Base-by-base conservation (phyloP, 2,113 vertebrate species). In the Larimichthys polyactis region DNA sequence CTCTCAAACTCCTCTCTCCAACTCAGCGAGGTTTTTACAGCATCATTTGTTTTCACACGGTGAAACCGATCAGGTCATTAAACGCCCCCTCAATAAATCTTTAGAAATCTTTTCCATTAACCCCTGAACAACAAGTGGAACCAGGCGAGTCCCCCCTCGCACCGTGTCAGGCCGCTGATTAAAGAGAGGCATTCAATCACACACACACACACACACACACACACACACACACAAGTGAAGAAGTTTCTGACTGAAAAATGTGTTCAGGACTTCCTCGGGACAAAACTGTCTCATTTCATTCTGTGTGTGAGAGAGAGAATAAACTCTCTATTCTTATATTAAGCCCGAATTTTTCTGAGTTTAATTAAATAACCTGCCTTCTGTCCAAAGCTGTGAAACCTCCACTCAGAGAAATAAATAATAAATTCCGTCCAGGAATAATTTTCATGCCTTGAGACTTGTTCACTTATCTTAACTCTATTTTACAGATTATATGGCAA, bases 21-120 rank as follows among this genome's bases (percentile, higher is more conserved):
- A 85, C 88, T 75, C 81, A 71, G 85, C 63, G 52, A 91, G 83
- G 81, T 92, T 91, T 91, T 92, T 92, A 92, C 90, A 62, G 88
- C 91, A 91, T 93, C 83, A 84, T 94, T 93, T 94, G 91, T 94
- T 95, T 92, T 90, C 90, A 93, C 90, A 82, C 82, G 91, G 85
- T 90, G 90, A 93, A 95, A 93, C 91, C 89, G 90, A 94, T 93
- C 90, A 91, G 90, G 90, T 94, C 93, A 92, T 95, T 93, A 94
- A 95, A 94, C 92, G 91, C 93, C 92, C 91, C 92, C 88, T 92
- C 92, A 91, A 94, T 94, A 94, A 93, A 94, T 93, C 93, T 92
- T 94, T 92, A 92, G 90, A 94, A 94, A 93, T 90, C 86, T 91
- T 89, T 91, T 91, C 91, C 87, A 92, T 91, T 93, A 90, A 94